phyloP scores from a whole-genome alignment of 1,140 invertebrate species.

The Sipha flava region DNA sequence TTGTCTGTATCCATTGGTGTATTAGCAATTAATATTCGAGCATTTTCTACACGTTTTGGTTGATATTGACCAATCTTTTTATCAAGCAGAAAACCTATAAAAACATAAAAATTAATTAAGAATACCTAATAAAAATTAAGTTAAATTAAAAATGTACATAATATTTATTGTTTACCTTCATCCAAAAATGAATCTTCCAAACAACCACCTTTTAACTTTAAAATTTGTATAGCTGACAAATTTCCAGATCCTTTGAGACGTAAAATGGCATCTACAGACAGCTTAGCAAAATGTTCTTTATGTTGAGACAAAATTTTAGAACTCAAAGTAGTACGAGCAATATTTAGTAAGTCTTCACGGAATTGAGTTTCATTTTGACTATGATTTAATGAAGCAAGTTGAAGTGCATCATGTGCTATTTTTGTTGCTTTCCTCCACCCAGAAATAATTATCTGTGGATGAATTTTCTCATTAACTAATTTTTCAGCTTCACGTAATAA shows the following conservation, averaged over 20 bases:
- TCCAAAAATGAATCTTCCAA: conserved; percentile 94
- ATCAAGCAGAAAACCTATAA: conserved; percentile 81
- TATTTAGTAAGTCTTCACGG: conserved; percentile 85
- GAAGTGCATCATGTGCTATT: conserved; percentile 73
- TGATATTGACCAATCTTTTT: conserved; percentile 90
- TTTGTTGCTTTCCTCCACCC: conserved; percentile 86
- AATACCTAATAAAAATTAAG: too few species aligned
- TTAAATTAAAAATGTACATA: too few species aligned
- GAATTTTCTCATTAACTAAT: conserved; percentile 86
- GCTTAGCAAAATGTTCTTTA: conserved; percentile 91
- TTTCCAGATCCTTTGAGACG: conserved; percentile 92
- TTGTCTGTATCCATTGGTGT: conserved; percentile 99
- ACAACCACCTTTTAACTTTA: conserved; percentile 89
- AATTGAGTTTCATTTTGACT: conserved; percentile 69
- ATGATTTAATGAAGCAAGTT: conserved; percentile 69
- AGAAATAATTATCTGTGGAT: conserved; percentile 94
- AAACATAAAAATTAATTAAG: conserved; percentile 8
- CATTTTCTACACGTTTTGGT: conserved; percentile 79
- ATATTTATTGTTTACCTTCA: conserved; percentile 64
- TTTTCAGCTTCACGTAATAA: conserved; percentile 91
- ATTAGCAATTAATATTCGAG: conserved; percentile 95
- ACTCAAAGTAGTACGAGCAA: conserved; percentile 93
- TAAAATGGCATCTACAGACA: conserved; percentile 91
- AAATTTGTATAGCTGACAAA: conserved; percentile 93
- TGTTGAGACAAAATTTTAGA: conserved; percentile 98